Evolutionary conservation across 2,113 vertebrate genomes (phyloP), one percentile per base, ranked within the genome.

Genomic region (Peromyscus leucopus): DNA sequence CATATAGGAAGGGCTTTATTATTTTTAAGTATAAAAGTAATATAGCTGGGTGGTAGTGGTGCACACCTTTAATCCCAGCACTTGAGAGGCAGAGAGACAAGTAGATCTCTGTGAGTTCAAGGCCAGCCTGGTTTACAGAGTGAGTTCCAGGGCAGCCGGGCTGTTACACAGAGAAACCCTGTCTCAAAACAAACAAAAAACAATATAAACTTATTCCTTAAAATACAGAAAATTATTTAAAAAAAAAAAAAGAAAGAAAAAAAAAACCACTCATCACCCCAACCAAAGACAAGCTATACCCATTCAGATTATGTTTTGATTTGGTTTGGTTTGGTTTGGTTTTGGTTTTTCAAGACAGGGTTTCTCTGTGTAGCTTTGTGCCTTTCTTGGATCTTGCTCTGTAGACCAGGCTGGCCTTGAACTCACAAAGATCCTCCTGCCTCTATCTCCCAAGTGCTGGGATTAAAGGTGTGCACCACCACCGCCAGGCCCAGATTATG

Each of bases 1-100:
- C 5, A 15, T 28, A 61, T 46, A 42, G n/a, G 93, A 96, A 24
- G 5, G 71, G 9, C 57, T 83, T 93, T 89, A 21, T 63, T 74
- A 74, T 46, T 95, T 92, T 95, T 91, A 69, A 59, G 78, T 85
- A 69, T 61, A 80, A 95, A 93, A 92, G 78, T 69, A 93, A 82
- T 74, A 22, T 4, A 82, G 36, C 36, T 7, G 19, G n/a, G n/a
- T n/a, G 16, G 7, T 39, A 39, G 71, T 22, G n/a, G 71, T 8
- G 21, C 71, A 39, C 10, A 8, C n/a, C 71, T 74, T 74, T 22
- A 39, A 74, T 39, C 19, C n/a, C 71, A 10, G 21, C n/a, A 74
- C n/a, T 74, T 39, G 71, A 39, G 36, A 74, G 19, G 71, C 36
- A 74, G 3, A 74, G 3, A 74, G 71, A 65, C 63, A 65, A 11